Evolutionary conservation across 2,113 vertebrate genomes (phyloP).

Genomic region (Progne subis): DNA sequence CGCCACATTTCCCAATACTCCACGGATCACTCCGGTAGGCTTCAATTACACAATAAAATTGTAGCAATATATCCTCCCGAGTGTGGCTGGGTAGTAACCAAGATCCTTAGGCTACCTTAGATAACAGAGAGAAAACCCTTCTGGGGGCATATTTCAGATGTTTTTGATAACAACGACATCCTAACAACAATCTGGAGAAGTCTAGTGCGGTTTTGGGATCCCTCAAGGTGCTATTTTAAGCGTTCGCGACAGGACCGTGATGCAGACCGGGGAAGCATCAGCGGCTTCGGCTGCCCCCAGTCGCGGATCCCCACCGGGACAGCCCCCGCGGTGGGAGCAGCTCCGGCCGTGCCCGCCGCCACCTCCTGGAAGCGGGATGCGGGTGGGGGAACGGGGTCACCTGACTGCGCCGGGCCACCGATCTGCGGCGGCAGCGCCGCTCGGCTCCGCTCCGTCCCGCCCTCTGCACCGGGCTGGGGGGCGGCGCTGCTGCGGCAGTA

Average conservation of each 20-base stretch:
- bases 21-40: neutral
- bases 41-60: neutral
- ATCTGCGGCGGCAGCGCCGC: slow-evolving; percentile 42
- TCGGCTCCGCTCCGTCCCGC: slow-evolving; percentile 16
- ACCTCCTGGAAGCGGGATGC: neutral
- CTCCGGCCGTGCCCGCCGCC: neutral
- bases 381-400: slow-evolving; percentile 36
- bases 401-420: slow-evolving; percentile 68
- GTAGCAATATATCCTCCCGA: neutral
- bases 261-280: neutral
- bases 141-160: neutral
- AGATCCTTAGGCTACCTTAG: neutral
- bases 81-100: fast-evolving
- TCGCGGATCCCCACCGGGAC: neutral
- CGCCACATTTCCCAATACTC: neutral
- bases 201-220: neutral
- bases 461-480: slow-evolving; percentile 42
- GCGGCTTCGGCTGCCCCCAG: neutral
- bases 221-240: neutral
- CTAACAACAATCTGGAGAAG: neutral
- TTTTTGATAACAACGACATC: neutral
- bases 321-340: neutral
- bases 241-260: neutral
- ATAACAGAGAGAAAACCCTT: neutral
- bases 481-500: slow-evolving; percentile 55